Evolutionary conservation across 2,888 invertebrate species (phyloP).

Genomic region (Lasius platythorax): DNA sequence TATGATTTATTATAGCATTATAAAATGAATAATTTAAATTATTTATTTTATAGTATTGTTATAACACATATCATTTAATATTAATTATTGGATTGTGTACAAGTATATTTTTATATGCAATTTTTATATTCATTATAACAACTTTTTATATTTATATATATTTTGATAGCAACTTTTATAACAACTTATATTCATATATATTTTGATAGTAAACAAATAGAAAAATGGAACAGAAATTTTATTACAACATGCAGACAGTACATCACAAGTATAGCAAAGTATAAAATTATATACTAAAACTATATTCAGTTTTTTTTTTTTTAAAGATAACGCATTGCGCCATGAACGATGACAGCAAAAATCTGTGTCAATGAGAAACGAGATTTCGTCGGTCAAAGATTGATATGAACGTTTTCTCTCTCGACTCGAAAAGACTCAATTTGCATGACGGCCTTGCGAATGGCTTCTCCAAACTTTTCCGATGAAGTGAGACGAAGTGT

Average conservation of each 20-base stretch:
- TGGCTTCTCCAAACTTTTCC: constrained; percentile 16
- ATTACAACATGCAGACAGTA: background rate
- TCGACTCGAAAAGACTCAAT: background rate
- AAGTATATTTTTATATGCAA: too few relatives aligned
- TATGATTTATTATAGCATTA: background rate
- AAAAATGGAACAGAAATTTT: background rate
- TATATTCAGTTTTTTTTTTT: background rate
- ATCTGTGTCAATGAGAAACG: background rate
- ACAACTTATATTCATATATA: background rate
- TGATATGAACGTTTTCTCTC: background rate
- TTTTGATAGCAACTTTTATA: too few relatives aligned
- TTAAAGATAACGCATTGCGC: background rate
- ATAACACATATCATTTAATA: background rate
- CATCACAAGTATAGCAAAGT: background rate
- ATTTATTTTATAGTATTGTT: background rate
- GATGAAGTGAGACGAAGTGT: constrained; percentile 4
- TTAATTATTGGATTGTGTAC: background rate
- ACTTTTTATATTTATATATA: too few relatives aligned
- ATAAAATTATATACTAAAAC: background rate
- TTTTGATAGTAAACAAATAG: background rate
- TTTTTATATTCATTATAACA: too few relatives aligned
- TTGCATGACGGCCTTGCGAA: constrained; percentile 31
- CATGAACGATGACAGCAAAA: background rate
- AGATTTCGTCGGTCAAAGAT: background rate
- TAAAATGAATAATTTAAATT: background rate